A percentile compares a stretch with the other conserved stretches of the same genome.
Conservation (phyloP, 2,888 invertebrate species). For the Parapristionchus giblindavisi region DNA sequence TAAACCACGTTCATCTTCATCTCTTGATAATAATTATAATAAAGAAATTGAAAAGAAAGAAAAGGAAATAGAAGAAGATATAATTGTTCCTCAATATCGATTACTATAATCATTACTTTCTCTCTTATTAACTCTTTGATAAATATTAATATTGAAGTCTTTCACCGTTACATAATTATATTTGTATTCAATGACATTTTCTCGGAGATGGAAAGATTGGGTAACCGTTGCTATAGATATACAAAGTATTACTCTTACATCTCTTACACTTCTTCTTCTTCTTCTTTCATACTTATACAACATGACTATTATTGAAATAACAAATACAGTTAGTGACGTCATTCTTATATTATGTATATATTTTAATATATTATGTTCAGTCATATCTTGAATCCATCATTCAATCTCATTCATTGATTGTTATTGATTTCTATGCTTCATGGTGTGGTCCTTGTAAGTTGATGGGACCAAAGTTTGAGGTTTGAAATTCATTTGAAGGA, state of each 20-base stretch:
- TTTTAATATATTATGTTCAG: slow-evolving; percentile 44
- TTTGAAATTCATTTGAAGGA: slow-evolving; percentile 6
- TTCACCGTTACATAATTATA: too few relatives aligned
- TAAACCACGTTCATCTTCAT: too few relatives aligned
- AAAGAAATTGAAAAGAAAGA: too few relatives aligned
- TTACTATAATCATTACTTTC: too few relatives aligned
- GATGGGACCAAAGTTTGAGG: slow-evolving; percentile 56
- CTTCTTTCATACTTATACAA: background rate
- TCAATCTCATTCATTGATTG: slow-evolving; percentile 48
- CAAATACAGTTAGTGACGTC: background rate
- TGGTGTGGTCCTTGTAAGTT: slow-evolving; percentile 65
- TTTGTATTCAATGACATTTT: too few relatives aligned
- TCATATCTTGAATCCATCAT: slow-evolving; percentile 61
- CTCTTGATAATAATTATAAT: too few relatives aligned
- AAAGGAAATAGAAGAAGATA: too few relatives aligned
- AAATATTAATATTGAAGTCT: too few relatives aligned
- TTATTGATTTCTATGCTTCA: slow-evolving; percentile 62
- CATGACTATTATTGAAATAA: background rate
- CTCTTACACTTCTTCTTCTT: background rate
- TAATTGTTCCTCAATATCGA: too few relatives aligned
- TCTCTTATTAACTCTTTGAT: too few relatives aligned
- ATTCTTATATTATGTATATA: background rate
- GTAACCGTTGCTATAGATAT: slow-evolving; percentile 17
- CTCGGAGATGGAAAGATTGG: too few relatives aligned
- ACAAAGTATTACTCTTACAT: background rate